Base-by-base conservation (phyloP, 2,113 vertebrate genomes). In the Oreamnos americanus region DNA sequence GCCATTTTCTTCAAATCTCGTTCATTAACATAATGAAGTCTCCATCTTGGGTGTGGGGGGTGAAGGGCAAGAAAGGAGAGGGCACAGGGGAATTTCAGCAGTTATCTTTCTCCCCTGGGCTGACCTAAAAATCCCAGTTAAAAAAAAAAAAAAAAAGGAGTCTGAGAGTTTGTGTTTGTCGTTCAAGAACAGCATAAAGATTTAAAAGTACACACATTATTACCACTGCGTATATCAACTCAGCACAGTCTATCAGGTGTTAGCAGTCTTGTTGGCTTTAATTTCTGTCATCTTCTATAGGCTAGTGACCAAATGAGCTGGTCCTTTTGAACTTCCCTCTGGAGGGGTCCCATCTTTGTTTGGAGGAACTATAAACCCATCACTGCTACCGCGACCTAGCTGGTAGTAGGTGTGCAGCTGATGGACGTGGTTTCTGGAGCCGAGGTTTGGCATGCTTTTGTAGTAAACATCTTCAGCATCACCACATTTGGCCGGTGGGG, bases 391-490 rank as follows among this genome's bases (percentile, higher is more conserved):
- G 58, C 99, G 99, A 2, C 99, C 99, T 67, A 99, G 99, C 97
- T 99, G 99, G 99, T 99, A 99, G 98, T 99, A 99, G 95, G 99
- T 99, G 98, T 99, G 99, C 98, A 99, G 99, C 99, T 99, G 99
- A 96, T 99, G 99, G 88, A 99, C 98, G 96, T 99, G 99, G 98
- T 99, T 99, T 36, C 99, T 99, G 78, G 99, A 99, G 98, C 99
- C 99, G 62, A 99, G 98, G 99, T 99, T 99, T 98, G 99, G 99
- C 99, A 99, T 99, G 99, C 99, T 99, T 98, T 99, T 99, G 99
- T 99, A 99, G 99, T 99, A 99, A 97, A 99, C 99, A 49, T 99
- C 99, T 0, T 99, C 99, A 6, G 99, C 97, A 36, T 99, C 99
- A 26, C 98, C 98, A 23, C 99, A 99, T 99, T 99, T 99, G 98